Percentiles rank a stretch among this genome's conserved stretches.
Evolutionary conservation across 2,888 invertebrate species (phyloP).

Genomic region (Cryptocephalus primarius): DNA sequence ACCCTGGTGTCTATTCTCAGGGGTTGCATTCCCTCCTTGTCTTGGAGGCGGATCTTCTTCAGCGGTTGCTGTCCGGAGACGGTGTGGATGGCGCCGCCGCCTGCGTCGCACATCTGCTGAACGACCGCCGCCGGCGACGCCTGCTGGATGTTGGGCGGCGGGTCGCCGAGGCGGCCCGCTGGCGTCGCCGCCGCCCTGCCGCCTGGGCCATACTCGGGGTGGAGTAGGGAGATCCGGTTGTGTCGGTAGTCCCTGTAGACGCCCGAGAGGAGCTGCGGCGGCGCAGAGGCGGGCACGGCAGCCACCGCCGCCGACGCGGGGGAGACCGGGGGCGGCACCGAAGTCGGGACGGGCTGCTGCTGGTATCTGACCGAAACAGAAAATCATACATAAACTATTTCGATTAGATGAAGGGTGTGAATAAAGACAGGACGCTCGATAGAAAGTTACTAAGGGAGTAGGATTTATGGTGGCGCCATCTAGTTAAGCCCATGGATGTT

Average conservation of each 20-base stretch:
- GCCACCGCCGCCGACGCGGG: constrained; percentile 31
- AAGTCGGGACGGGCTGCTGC: constrained; percentile 4
- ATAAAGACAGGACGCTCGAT: too few species aligned
- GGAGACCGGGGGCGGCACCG: constrained; percentile 6
- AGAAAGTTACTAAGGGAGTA: too few species aligned
- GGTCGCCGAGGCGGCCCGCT: not conserved
- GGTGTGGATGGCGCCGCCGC: constrained; percentile 7
- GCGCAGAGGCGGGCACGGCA: constrained; percentile 37
- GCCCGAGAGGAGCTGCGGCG: constrained; percentile 30
- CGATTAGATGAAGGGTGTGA: too few species aligned
- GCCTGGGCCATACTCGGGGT: constrained; percentile 38
- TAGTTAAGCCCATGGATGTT: too few species aligned
- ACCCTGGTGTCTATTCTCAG: constrained; percentile 58
- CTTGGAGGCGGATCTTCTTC: constrained; percentile 55
- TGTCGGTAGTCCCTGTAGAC: constrained; percentile 39
- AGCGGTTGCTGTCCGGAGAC: constrained; percentile 46
- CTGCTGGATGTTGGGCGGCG: constrained; percentile 3
- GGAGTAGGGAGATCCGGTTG: constrained; percentile 57
- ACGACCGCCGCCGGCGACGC: constrained; percentile 8
- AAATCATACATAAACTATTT: not conserved
- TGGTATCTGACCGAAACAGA: constrained; percentile 1
- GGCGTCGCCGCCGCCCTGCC: constrained; percentile 11
- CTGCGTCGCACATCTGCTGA: constrained; percentile 30
- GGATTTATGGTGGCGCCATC: too few species aligned
- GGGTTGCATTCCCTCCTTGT: constrained; percentile 43